Conservation (phyloP, 2,888 invertebrate species). For the Apodemia zela region DNA sequence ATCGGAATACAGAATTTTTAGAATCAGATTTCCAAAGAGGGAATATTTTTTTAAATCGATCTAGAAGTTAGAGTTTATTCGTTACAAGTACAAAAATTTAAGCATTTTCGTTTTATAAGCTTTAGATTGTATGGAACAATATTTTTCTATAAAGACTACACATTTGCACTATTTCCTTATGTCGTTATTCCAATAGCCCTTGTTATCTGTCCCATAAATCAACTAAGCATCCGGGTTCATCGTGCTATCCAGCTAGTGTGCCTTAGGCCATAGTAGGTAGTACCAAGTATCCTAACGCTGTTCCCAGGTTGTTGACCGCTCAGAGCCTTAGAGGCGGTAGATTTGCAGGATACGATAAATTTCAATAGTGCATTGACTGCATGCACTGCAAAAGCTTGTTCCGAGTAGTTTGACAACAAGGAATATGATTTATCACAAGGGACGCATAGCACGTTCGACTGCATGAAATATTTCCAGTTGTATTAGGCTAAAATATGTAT, state of each 20-base stretch:
- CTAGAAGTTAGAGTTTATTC: too few relatives aligned
- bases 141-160: neutral
- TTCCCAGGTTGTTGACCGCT: slow-evolving; percentile 66
- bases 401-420: slow-evolving; percentile 41
- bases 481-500: too few relatives aligned
- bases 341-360: slow-evolving; percentile 71
- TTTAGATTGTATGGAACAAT: neutral
- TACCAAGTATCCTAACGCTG: slow-evolving; percentile 64
- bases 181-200: slow-evolving; percentile 33
- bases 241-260: slow-evolving; percentile 47
- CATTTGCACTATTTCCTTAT: slow-evolving; percentile 14
- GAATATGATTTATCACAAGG: slow-evolving; percentile 21
- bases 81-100: too few relatives aligned
- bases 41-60: too few relatives aligned
- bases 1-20: too few relatives aligned
- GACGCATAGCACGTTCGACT: neutral
- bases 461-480: neutral
- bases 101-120: neutral
- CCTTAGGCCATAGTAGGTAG: slow-evolving; percentile 39
- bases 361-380: slow-evolving; percentile 75
- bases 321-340: slow-evolving; percentile 60
- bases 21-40: too few relatives aligned
- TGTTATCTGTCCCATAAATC: slow-evolving; percentile 38
- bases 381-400: slow-evolving; percentile 43
- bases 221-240: slow-evolving; percentile 50